Evolutionary conservation across 1,140 invertebrate species (phyloP), one percentile per base, ranked within the genome.

Genomic region (Agrypnia vestita): DNA sequence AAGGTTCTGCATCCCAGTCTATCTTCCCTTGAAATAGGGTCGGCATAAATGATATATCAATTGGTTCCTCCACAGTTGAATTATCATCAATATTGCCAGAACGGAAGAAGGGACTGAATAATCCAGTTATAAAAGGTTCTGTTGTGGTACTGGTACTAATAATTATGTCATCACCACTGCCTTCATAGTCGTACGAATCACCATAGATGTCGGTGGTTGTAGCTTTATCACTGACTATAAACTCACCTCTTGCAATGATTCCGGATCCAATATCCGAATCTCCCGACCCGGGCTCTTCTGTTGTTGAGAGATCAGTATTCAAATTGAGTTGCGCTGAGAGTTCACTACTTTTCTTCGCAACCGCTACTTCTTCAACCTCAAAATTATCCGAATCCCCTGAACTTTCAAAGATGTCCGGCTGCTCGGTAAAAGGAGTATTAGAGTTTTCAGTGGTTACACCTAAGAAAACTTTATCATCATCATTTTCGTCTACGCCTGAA

Each of bases 271-370:
- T 35, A 35, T 35, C 25, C 6, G 6, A 67, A 64, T 81, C 82
- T 67, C 76, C 83, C 62, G 87, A 89, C 55, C 88, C 88, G 19
- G 84, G 80, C 79, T 89, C 87, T 84, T 86, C 85, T 35, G 86
- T 87, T 75, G 85, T 86, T 55, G 51, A 43, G 49, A 71, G 3
- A 51, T 61, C 25, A 35, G 76, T 35, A 73, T 71, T 46, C 19
- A 21, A n/a, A 9, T 17, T 49, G 13, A 78, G 35, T n/a, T 35
- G 61, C 0, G 17, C 67, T 11, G 51, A 78, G 10, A 49, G 17
- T 11, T 49, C 19, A 51, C 35, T 25, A 25, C n/a, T 25, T 49
- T 51, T 71, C 8, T 10, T 21, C 12, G 47, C 1, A 15, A 56
- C n/a, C n/a, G 17, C 12, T 15, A 56, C n/a, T 8, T 56, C 53